Percentiles rank a stretch among this genome's conserved stretches.
phyloP scores from a whole-genome alignment of 2,888 invertebrate genomes.

The Polyommatus iphigenia region DNA sequence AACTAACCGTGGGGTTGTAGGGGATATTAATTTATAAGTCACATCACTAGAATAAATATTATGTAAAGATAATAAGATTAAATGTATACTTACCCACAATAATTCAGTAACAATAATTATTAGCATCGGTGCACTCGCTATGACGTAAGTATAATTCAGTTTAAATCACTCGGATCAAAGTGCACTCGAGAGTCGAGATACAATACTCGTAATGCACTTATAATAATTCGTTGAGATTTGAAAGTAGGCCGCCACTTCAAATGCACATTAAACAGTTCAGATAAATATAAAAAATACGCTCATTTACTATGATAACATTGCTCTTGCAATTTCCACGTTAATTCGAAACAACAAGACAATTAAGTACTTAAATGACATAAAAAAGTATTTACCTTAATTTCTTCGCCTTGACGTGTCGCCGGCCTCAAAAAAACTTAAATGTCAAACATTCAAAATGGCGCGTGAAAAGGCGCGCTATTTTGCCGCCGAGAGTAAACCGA shows the following conservation, averaged over 20 bases:
- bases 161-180: conserved; percentile 34
- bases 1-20: background rate
- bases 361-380: background rate
- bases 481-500: conserved; percentile 55
- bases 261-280: conserved; percentile 45
- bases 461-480: conserved; percentile 57
- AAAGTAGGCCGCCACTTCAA: conserved; percentile 61
- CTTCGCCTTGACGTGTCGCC: conserved; percentile 16
- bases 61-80: background rate
- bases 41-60: background rate
- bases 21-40: background rate
- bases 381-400: conserved; percentile 19
- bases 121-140: conserved; percentile 6
- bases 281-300: conserved; percentile 30
- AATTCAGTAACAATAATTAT: background rate
- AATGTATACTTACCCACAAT: background rate
- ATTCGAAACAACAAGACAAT: background rate
- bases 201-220: conserved; percentile 49
- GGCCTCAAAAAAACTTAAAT: conserved; percentile 38
- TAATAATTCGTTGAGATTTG: conserved; percentile 55
- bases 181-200: conserved; percentile 37
- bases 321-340: background rate
- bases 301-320: background rate
- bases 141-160: conserved; percentile 34
- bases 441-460: conserved; percentile 41